These are phyloP conservation scores for Yponomeuta evonymella DNA, from an alignment of 2,888 invertebrate species.

Conservation along the genomic window DNA sequence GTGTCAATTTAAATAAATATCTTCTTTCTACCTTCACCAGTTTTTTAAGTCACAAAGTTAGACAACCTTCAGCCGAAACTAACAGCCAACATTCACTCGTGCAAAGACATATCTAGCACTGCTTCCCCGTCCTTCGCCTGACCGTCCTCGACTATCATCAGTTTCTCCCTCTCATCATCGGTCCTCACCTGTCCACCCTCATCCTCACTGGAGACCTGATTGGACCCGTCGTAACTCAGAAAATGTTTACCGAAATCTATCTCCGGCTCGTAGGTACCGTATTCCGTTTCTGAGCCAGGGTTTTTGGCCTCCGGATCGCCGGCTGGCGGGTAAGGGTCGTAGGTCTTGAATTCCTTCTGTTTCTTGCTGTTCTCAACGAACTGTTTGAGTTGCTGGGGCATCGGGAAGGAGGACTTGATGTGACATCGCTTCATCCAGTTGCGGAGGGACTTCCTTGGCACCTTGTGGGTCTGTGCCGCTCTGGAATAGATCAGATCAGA, in stretches of 20 bases:
- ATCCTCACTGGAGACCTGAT: slow-evolving; percentile 51
- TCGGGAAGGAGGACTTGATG: slow-evolving; percentile 76
- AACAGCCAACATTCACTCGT: slow-evolving; percentile 33
- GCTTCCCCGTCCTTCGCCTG: slow-evolving; percentile 34
- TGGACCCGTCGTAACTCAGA: slow-evolving; percentile 38
- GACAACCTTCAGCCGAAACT: neutral
- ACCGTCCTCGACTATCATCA: slow-evolving; percentile 3
- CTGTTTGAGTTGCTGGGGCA: slow-evolving; percentile 75
- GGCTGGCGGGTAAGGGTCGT: slow-evolving; percentile 29
- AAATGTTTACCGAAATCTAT: slow-evolving; percentile 67
- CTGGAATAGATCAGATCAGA: slow-evolving; percentile 36
- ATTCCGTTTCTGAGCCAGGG: slow-evolving; percentile 38
- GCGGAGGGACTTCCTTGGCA: slow-evolving; percentile 76
- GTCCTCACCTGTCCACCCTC: slow-evolving; percentile 32
- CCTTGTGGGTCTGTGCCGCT: slow-evolving; percentile 77
- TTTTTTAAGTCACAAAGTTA: too few species aligned
- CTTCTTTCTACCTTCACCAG: too few species aligned
- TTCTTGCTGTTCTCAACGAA: slow-evolving; percentile 74
- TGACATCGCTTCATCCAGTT: slow-evolving; percentile 80
- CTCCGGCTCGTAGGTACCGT: slow-evolving; percentile 37
- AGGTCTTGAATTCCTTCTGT: slow-evolving; percentile 56
- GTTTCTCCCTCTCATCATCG: slow-evolving; percentile 27
- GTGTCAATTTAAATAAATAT: too few species aligned
- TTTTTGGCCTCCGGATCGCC: slow-evolving; percentile 35
- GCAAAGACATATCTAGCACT: slow-evolving; percentile 55